Conservation (phyloP, 2,113 vertebrate genomes). For the Rhineura floridana region DNA sequence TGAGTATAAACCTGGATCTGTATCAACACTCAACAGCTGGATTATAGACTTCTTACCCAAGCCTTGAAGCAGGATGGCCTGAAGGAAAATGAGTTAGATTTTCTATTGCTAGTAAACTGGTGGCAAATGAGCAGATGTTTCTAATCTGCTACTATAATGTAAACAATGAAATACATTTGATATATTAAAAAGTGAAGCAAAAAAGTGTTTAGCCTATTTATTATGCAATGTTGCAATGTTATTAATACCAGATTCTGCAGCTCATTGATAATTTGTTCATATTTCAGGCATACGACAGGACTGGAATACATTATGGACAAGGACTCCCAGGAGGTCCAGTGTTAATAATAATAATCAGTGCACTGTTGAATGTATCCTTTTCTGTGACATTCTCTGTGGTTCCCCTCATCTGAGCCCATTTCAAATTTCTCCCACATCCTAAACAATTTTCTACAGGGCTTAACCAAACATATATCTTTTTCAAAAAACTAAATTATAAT, state of each 20-base stretch:
- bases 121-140: conserved; percentile 86
- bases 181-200: conserved; percentile 58
- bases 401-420: conserved; percentile 16
- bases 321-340: conserved; percentile 49
- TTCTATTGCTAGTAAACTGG: conserved; percentile 57
- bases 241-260: conserved; percentile 68
- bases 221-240: conserved; percentile 60
- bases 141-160: conserved; percentile 84
- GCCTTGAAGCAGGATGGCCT: conserved; percentile 49
- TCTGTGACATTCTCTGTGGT: conserved; percentile 35
- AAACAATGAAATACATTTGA: conserved; percentile 78
- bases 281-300: conserved; percentile 30
- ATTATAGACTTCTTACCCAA: conserved; percentile 61
- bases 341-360: conserved; percentile 52
- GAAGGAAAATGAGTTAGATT: conserved; percentile 69
- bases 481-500: conserved; percentile 1
- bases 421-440: conserved; percentile 44
- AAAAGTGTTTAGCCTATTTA: conserved; percentile 68
- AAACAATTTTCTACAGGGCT: conserved; percentile 4
- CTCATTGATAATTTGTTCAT: conserved; percentile 65
- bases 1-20: conserved; percentile 62
- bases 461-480: conserved; percentile 10
- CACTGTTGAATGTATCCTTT: conserved; percentile 39
- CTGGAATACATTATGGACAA: conserved; percentile 51
- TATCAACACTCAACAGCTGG: conserved; percentile 71